Evolutionary conservation across 1,140 invertebrate genomes (phyloP).

Genomic region (Cydia strobilella): DNA sequence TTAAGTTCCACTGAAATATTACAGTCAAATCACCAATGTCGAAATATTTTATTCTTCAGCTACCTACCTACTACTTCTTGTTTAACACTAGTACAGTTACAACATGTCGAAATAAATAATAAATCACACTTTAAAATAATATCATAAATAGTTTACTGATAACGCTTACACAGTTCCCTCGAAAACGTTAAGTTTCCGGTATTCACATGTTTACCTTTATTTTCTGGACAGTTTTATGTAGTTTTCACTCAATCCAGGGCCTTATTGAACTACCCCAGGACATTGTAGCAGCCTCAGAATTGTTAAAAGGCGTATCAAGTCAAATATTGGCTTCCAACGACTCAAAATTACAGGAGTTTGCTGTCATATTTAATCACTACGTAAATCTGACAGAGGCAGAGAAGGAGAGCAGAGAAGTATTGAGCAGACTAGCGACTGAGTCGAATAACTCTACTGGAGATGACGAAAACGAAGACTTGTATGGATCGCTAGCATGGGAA

Average conservation of each 20-base stretch:
- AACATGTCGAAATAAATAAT: not conserved
- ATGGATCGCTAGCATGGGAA: not conserved
- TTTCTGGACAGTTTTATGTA: not conserved
- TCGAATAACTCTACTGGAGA: not conserved
- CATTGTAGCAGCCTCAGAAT: not conserved
- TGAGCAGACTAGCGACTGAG: not conserved
- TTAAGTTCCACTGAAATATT: not conserved
- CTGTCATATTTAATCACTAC: not conserved
- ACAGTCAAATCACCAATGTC: not conserved
- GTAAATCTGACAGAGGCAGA: not conserved
- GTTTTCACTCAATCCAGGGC: not conserved
- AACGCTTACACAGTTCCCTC: not conserved
- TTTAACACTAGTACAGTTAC: not conserved
- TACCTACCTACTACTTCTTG: not conserved
- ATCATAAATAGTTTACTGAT: not conserved
- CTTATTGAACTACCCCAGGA: not conserved
- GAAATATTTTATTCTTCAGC: not conserved
- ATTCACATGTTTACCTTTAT: not conserved
- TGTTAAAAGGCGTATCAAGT: not conserved
- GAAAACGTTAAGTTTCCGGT: not conserved
- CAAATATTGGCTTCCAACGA: not conserved
- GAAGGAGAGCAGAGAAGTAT: not conserved
- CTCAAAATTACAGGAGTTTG: not conserved
- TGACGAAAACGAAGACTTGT: not conserved
- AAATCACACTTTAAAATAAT: not conserved